These are phyloP conservation scores for Crotophaga sulcirostris DNA, from an alignment of 2,113 vertebrate genomes.

Conservation along the genomic window DNA sequence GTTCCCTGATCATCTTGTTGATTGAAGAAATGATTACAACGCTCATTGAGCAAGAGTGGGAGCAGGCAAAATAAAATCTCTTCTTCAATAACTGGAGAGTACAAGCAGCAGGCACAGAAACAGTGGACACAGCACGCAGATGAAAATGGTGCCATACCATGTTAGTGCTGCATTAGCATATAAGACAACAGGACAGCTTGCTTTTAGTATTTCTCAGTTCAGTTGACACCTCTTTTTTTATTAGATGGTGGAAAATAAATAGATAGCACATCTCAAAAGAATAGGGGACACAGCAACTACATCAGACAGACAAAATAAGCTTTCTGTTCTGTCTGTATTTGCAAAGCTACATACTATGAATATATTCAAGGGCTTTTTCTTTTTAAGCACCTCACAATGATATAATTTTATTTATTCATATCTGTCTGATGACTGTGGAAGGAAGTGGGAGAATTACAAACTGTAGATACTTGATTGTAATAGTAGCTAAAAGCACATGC, in stretches of 20 bases:
- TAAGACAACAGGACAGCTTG: not conserved
- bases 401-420: slow-evolving; percentile 8
- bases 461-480: not conserved
- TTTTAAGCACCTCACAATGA: not conserved
- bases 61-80: not conserved
- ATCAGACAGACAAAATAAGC: slow-evolving; percentile 21
- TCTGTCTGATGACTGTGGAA: not conserved
- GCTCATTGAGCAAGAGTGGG: not conserved
- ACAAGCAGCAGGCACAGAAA: not conserved
- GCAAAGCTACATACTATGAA: not conserved
- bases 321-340: not conserved
- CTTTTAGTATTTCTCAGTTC: slow-evolving; percentile 29
- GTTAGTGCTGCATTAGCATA: slow-evolving; percentile 53
- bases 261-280: not conserved
- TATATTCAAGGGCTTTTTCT: not conserved
- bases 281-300: not conserved
- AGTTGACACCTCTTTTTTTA: slow-evolving; percentile 51
- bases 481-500: not conserved
- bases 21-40: not conserved
- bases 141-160: slow-evolving; percentile 23
- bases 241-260: not conserved
- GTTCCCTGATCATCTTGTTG: not conserved
- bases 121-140: not conserved
- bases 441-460: not conserved
- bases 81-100: not conserved